Percentiles rank a stretch among this genome's conserved stretches.
These are phyloP conservation scores for Eupleurogrammus muticus DNA, from an alignment of 2,797 vertebrate genomes.

Conservation along the genomic window DNA sequence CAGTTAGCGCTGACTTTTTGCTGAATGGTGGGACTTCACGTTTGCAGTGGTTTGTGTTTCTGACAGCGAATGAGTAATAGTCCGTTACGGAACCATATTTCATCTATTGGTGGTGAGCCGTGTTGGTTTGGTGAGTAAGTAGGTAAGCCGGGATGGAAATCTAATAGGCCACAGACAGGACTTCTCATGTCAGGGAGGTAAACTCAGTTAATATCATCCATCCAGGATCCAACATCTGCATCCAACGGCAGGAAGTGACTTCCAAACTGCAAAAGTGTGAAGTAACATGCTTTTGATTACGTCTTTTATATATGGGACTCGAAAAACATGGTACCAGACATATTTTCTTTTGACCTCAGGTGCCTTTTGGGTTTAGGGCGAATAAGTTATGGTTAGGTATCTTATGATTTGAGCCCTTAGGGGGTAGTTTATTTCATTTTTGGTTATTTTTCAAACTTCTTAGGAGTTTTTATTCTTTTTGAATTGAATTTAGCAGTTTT, in stretches of 20 bases:
- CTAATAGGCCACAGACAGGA: slow-evolving; percentile 38
- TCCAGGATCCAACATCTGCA: neutral
- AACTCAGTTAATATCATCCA: slow-evolving; percentile 25
- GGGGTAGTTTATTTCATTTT: no score
- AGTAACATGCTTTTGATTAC: no score
- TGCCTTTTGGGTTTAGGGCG: no score
- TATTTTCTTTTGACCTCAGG: no score
- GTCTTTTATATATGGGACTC: no score
- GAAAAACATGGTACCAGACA: no score
- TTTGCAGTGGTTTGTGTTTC: slow-evolving; percentile 17
- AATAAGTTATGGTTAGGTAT: no score
- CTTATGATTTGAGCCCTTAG: no score
- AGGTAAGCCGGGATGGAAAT: slow-evolving; percentile 36
- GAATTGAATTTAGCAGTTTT: no score
- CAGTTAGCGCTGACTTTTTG: slow-evolving; percentile 18
- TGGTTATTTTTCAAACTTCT: no score
- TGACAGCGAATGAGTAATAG: slow-evolving; percentile 38
- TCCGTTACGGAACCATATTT: slow-evolving; percentile 38
- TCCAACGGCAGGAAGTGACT: neutral
- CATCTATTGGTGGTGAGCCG: slow-evolving; percentile 40
- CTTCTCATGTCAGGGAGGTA: slow-evolving; percentile 10
- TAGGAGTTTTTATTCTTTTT: no score
- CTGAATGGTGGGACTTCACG: slow-evolving; percentile 2
- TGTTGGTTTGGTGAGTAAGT: slow-evolving; percentile 45
- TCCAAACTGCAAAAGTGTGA: neutral